Evolutionary conservation across 2,888 invertebrate genomes (phyloP), one percentile per base, ranked within the genome.

Genomic region (Euclidia mi): DNA sequence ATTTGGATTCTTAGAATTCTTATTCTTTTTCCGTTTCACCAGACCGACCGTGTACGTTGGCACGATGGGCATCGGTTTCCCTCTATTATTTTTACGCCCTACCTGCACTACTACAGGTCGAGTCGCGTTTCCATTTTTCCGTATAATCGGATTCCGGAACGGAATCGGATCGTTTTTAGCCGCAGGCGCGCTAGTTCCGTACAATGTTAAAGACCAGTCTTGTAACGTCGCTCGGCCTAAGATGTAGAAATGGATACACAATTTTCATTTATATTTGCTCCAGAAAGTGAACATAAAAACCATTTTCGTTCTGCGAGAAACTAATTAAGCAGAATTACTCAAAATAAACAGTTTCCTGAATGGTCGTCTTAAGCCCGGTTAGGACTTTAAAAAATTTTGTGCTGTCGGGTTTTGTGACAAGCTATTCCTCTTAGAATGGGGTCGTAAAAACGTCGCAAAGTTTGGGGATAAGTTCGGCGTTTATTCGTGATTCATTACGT

Each of bases 181-280:
- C 46, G 96, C 96, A 55, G 95, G 94, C 62, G 91, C 94, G 61
- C 95, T 96, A 56, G 99, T 99, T 77, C 99, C 99, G 90, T 98
- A 98, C 87, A 99, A 96, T 84, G 98, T 97, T 87, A 99, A 95
- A 62, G 98, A 97, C 99, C 99, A 99, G 88, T 98, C 98, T 94
- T 98, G 97, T 78, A 99, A 96, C 67, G 97, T 96, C 59, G 98
- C 98, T 88, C 98, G 96, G 91, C 98, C 98, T 98, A 95, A 90
- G 79, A 77, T 76, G 81, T 78, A 78, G 82, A 83, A 82, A 61
- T 20, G 29, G 25, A 48, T 20, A 44, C 37, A 43, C 43, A 43
- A 61, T 52, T 60, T 70, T 72, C 57, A 63, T 60, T 66, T 55
- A 63, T 43, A 63, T 57, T 65, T 66, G 18, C 6, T 4, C 12